Conservation (phyloP, 2,888 invertebrate genomes). For the Drosophila anomalata region DNA sequence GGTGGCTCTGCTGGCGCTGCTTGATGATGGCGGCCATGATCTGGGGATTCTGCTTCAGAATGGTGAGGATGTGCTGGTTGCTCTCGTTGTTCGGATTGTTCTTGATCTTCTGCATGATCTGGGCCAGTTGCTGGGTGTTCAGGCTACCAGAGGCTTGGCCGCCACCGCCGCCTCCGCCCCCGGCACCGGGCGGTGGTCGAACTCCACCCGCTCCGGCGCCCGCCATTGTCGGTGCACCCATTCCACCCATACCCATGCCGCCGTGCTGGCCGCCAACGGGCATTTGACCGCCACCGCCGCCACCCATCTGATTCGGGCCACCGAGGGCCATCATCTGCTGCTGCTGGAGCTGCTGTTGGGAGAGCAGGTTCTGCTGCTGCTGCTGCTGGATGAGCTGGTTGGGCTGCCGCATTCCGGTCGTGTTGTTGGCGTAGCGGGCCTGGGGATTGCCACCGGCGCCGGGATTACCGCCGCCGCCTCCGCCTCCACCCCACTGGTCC, state of each 20-base stretch:
- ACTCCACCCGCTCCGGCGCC: conserved; percentile 63
- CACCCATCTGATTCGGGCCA: conserved; percentile 62
- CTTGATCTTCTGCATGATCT: conserved; percentile 94
- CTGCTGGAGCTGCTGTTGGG: conserved; percentile 82
- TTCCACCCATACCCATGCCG: conserved; percentile 70
- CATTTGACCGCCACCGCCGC: conserved; percentile 57
- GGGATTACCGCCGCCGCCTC: conserved; percentile 81
- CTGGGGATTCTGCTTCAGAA: conserved; percentile 96
- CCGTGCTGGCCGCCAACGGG: conserved; percentile 53
- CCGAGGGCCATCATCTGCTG: conserved; percentile 56
- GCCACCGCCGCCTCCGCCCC: conserved; percentile 62
- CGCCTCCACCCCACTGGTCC: conserved; percentile 85
- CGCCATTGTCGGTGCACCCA: conserved; percentile 59
- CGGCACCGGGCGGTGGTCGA: conserved; percentile 82
- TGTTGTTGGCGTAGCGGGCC: conserved; percentile 77
- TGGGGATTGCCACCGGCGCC: conserved; percentile 78
- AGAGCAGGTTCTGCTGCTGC: conserved; percentile 77
- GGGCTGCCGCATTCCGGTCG: conserved; percentile 84
- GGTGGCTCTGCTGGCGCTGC: conserved; percentile 91
- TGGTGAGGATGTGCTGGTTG: conserved; percentile 94
- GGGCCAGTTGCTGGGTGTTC: conserved; percentile 87
- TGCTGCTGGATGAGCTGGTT: conserved; percentile 85
- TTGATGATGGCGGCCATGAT: conserved; percentile 98
- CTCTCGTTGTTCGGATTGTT: conserved; percentile 96
- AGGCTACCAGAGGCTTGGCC: conserved; percentile 68